Evolutionary conservation across 2,888 invertebrate genomes (phyloP).

Genomic region (Chromoteleia sp.): DNA sequence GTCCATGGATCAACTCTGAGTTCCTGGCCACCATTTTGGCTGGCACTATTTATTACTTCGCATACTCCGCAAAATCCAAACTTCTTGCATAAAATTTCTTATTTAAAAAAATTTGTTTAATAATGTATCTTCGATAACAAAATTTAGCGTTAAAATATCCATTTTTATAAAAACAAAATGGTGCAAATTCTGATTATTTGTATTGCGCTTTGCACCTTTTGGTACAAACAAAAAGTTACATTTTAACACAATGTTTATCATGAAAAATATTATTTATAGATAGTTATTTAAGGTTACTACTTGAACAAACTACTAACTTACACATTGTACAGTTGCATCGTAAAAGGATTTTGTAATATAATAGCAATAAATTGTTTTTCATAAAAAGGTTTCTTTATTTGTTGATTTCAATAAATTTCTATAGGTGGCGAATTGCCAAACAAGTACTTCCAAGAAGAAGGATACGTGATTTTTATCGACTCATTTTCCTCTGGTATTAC

Average conservation of each 20-base stretch:
- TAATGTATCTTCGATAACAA: slow-evolving; percentile 2
- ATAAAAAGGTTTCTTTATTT: slow-evolving; percentile 25
- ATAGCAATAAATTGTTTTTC: slow-evolving; percentile 37
- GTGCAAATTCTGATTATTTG: neutral
- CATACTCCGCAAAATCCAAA: slow-evolving; percentile 93
- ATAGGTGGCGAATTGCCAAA: slow-evolving; percentile 90
- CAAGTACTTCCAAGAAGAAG: slow-evolving; percentile 91
- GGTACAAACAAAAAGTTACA: neutral
- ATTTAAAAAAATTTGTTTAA: slow-evolving; percentile 18
- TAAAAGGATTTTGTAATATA: slow-evolving; percentile 27
- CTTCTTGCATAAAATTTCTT: slow-evolving; percentile 87
- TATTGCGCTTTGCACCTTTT: neutral
- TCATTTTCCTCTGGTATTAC: slow-evolving; percentile 85
- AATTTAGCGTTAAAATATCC: neutral
- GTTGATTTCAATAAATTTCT: slow-evolving; percentile 85
- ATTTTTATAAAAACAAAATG: neutral
- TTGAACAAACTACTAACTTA: slow-evolving; percentile 36
- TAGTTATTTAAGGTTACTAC: slow-evolving; percentile 49
- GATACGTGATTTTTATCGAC: slow-evolving; percentile 86
- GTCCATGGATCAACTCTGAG: slow-evolving; percentile 97
- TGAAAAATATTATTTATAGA: slow-evolving; percentile 48
- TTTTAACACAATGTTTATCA: neutral
- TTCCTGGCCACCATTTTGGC: slow-evolving; percentile 93
- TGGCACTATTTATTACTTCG: slow-evolving; percentile 93
- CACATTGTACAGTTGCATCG: slow-evolving; percentile 27